Base-by-base conservation (phyloP, 2,797 vertebrate genomes). In the Phyllotis vaccarum region DNA sequence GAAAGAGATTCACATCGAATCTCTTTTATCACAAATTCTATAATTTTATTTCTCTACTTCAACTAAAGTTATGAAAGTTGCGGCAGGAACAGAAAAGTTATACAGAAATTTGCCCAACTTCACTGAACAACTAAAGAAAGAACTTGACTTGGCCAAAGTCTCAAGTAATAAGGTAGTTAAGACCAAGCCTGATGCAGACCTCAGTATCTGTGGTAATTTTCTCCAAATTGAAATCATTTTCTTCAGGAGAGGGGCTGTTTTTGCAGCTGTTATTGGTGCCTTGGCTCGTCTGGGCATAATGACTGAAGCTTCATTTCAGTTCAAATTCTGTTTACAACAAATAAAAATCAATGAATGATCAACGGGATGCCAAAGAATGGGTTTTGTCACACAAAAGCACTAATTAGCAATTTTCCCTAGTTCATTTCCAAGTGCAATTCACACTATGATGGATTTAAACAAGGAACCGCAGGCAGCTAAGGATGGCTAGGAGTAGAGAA, bases 331-430 rank as follows among this genome's bases (percentile, higher is more conserved):
- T 24, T 81, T 93, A 43, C 68, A 70, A 76, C 64, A 66, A 85
- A 49, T 87, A 43, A 68, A 52, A 68, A 29, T 17, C n/a, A 86
- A 70, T 29, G 34, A 54, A 54, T 70, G 49, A 37, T 80, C 21
- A 87, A 40, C 43, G 12, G 9, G 24, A 87, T 74, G 34, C n/a
- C 56, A 43, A 31, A 31, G 27, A 87, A 43, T 43, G 49, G n/a
- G 68, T 74, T 87, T 72, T 29, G 52, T 74, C 85, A 58, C 49
- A 96, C 52, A 62, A 90, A 93, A 90, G 37, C 27, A 82, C 37
- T 90, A 90, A 89, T 80, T 96, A 88, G 43, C 40, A 66, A 37
- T 92, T 90, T 17, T 88, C 13, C 16, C 17, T 40, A 76, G 9
- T 66, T 54, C 76, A 79, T 46, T 46, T 79, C 58, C 74, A 94